Evolutionary conservation across 2,888 invertebrate species (phyloP).

Genomic region (Drosophila kambysellisi): DNA sequence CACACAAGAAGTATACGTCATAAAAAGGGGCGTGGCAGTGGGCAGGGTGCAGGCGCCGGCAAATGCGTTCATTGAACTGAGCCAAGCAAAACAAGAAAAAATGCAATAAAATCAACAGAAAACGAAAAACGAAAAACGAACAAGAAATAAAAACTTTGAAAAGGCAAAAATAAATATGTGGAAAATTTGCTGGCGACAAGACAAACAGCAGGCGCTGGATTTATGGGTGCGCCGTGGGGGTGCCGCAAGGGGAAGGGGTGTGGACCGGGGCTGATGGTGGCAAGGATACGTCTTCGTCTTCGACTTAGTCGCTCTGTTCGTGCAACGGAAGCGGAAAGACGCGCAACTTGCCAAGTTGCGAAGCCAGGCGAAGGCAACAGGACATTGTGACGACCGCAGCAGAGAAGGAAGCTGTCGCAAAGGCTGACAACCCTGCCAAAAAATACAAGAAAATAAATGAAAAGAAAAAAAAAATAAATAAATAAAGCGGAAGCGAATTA

Average conservation of each 20-base stretch:
- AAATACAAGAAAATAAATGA: constrained; percentile 10
- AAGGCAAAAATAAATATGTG: constrained; percentile 57
- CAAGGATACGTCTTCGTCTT: background rate
- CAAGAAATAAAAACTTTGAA: constrained; percentile 38
- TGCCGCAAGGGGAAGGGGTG: background rate
- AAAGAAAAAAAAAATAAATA: constrained; percentile 8
- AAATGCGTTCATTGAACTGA: constrained; percentile 77
- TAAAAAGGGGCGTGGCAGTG: constrained; percentile 3
- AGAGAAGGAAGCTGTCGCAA: constrained; percentile 68
- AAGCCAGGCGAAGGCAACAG: constrained; percentile 5
- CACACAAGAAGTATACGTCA: constrained; percentile 25
- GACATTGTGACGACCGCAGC: constrained; percentile 56
- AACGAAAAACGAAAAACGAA: constrained; percentile 31
- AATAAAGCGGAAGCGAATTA: constrained; percentile 69
- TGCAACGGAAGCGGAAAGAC: constrained; percentile 72
- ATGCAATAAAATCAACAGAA: constrained; percentile 68
- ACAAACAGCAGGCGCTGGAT: constrained; percentile 64
- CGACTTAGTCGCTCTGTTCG: constrained; percentile 28
- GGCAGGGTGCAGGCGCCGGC: constrained; percentile 61
- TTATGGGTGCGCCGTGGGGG: constrained; percentile 49
- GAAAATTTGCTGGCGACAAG: constrained; percentile 61
- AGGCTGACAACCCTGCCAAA: constrained; percentile 61
- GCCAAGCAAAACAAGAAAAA: constrained; percentile 27
- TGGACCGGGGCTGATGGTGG: background rate
- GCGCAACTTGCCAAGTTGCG: constrained; percentile 59